Conservation (phyloP, 2,797 vertebrate genomes). For the Apogon talboti region DNA sequence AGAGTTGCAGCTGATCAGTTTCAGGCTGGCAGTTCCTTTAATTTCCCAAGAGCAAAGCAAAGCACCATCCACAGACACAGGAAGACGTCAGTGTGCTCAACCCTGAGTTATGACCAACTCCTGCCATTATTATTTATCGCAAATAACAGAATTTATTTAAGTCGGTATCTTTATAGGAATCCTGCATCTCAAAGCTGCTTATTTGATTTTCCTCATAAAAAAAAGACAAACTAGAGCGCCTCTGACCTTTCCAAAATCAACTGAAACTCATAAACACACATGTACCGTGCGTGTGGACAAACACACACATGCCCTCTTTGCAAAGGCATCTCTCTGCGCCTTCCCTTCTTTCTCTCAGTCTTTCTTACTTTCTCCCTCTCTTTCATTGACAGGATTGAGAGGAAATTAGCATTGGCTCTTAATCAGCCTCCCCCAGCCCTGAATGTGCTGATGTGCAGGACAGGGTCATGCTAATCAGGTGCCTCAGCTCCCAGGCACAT, state of each 20-base stretch:
- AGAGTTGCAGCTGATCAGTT: neutral
- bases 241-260: neutral
- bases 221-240: neutral
- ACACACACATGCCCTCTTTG: conserved; percentile 29
- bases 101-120: neutral
- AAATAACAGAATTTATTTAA: neutral
- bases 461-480: conserved; percentile 83
- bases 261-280: conserved; percentile 1
- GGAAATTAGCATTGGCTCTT: conserved; percentile 82
- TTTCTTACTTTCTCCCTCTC: conserved; percentile 50
- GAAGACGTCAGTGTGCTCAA: neutral
- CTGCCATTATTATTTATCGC: conserved; percentile 10
- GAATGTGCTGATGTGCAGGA: conserved; percentile 84
- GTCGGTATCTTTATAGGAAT: neutral
- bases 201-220: neutral
- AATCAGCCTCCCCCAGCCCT: conserved; percentile 81
- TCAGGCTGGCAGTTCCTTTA: conserved; percentile 9
- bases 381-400: conserved; percentile 75
- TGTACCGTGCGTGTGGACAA: conserved; percentile 13
- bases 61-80: conserved; percentile 21
- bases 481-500: conserved; percentile 77
- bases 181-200: neutral
- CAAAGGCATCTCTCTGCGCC: conserved; percentile 46
- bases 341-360: conserved; percentile 36
- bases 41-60: conserved; percentile 16